Base-by-base conservation (phyloP, 1,140 invertebrate species). In the Archivesica marissinica region DNA sequence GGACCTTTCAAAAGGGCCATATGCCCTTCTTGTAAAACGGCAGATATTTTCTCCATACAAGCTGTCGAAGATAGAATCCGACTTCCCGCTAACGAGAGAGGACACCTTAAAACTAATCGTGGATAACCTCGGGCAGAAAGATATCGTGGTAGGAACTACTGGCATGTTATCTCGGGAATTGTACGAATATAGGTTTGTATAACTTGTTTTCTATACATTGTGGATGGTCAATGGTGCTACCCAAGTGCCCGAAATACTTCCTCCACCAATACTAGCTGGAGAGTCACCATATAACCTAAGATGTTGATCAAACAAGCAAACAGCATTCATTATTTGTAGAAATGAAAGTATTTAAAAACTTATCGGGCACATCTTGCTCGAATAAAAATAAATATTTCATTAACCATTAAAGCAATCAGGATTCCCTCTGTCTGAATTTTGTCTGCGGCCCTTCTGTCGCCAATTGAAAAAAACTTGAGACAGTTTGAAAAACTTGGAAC, bases 31-130 rank as follows among this genome's bases (percentile, higher is more conserved):
- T 17, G 94, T 95, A 0, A 94, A 93, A 79, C 86, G 93, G 75
- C 94, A 94, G 81, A 95, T 93, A 59, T 95, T 95, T 87, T 88
- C 91, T 30, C 92, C 94, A 7, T 95, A 94, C 87, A 94, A 93
- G 80, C 81, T 94, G 72, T 85, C 86, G 30, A 86, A 88, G 47
- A 80, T 86, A 44, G 39, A 52, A 50, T 82, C 28, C 66, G 91
- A 89, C 39, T 91, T 91, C 82, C 87, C 87, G 44, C 86, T 94
- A 77, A 89, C 85, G 1, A 86, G 94, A 81, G 94, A 94, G 88
- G 87, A 87, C 50, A 94, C 93, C 1, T 77, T 94, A 59, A 84
- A 93, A 66, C 61, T 88, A 6, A 76, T 94, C 20, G 72, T 94
- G 25, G 90, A 93, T 72, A 74, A 84, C 23, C 85, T 94, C 0